phyloP scores from a whole-genome alignment of 2,888 invertebrate species.

The Atrina japonica region DNA sequence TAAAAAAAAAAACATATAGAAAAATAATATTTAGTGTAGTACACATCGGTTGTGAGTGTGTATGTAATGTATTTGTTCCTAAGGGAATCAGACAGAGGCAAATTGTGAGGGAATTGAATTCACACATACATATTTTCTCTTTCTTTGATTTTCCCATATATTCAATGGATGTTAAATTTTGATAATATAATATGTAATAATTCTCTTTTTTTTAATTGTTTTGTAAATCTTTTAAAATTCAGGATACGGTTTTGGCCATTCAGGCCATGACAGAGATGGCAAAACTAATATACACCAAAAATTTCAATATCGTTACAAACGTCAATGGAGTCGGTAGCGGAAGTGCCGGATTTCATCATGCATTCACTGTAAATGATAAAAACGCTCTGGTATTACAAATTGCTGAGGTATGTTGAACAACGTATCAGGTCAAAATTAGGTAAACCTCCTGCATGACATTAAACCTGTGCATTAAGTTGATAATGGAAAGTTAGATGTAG shows the following conservation, averaged over 20 bases:
- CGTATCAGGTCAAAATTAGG: not conserved
- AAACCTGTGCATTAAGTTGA: too few species aligned
- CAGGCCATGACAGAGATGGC: slow-evolving; percentile 76
- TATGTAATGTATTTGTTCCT: too few species aligned
- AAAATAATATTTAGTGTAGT: too few species aligned
- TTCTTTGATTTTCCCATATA: too few species aligned
- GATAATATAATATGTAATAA: not conserved
- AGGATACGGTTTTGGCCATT: slow-evolving; percentile 79
- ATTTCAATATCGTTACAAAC: slow-evolving; percentile 40
- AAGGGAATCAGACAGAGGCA: too few species aligned
- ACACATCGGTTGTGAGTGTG: too few species aligned
- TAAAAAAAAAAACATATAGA: too few species aligned
- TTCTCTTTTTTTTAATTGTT: not conserved
- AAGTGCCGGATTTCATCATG: not conserved
- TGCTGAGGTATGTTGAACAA: slow-evolving; percentile 63
- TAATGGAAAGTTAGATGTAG: too few species aligned
- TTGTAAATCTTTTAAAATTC: slow-evolving; percentile 9
- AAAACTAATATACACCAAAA: slow-evolving; percentile 48
- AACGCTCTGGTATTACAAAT: slow-evolving; percentile 76
- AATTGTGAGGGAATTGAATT: too few species aligned
- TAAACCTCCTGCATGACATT: too few species aligned
- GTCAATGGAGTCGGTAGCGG: slow-evolving; percentile 32
- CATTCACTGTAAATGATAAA: slow-evolving; percentile 50
- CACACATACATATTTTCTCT: too few species aligned
- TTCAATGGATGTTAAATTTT: not conserved